phyloP scores from a whole-genome alignment of 2,888 invertebrate species.

The Polyommatus iphigenia region DNA sequence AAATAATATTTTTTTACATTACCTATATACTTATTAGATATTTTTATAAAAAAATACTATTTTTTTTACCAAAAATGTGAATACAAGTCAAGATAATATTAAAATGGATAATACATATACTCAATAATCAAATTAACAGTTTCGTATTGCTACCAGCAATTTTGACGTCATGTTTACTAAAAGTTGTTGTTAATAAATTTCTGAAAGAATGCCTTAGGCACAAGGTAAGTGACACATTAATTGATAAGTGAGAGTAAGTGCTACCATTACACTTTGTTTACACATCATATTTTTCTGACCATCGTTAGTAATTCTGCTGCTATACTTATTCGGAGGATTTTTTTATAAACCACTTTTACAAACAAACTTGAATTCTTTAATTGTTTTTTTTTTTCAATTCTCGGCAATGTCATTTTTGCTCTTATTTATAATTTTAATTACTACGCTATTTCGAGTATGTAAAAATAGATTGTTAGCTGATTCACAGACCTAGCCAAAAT shows the following conservation, averaged over 20 bases:
- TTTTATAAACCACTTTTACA: neutral
- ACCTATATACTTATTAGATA: too few relatives aligned
- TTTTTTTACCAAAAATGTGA: neutral
- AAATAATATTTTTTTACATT: too few relatives aligned
- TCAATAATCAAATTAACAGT: neutral
- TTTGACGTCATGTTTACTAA: neutral
- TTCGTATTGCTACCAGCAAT: neutral
- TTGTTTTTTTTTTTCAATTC: too few relatives aligned
- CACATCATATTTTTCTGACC: slow-evolving; percentile 8
- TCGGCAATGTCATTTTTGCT: too few relatives aligned
- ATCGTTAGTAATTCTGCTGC: neutral
- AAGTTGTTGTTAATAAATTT: neutral
- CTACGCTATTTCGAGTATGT: too few relatives aligned
- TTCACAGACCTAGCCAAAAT: too few relatives aligned
- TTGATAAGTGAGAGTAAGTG: neutral
- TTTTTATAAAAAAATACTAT: too few relatives aligned
- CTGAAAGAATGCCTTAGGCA: neutral
- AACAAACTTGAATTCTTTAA: too few relatives aligned
- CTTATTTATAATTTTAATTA: too few relatives aligned
- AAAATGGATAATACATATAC: neutral
- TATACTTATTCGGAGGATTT: neutral
- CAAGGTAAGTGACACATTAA: neutral
- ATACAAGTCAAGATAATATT: neutral
- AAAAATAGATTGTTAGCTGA: too few relatives aligned
- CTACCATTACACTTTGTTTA: slow-evolving; percentile 12